Conservation (phyloP, 2,797 vertebrate genomes). For the Urosaurus nigricauda region DNA sequence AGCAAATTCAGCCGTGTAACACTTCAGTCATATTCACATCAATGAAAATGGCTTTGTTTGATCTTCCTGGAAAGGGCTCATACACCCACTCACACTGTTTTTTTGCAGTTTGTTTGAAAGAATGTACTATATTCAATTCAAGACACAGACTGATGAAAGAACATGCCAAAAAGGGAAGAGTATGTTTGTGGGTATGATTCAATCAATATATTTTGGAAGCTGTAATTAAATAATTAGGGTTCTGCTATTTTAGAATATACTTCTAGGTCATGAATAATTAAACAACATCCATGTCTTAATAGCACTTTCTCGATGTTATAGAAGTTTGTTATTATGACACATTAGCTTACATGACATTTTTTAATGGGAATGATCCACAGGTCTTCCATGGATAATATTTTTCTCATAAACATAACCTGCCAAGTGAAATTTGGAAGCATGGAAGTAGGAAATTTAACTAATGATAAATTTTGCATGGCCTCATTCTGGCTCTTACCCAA, state of each 20-base stretch:
- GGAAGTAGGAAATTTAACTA: background rate
- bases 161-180: background rate
- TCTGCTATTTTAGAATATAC: conserved; percentile 20
- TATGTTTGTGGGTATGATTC: background rate
- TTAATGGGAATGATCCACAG: background rate
- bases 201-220: background rate
- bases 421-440: background rate
- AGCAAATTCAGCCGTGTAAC: conserved; percentile 3
- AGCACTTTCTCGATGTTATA: background rate
- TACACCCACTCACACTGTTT: background rate
- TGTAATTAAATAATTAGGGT: background rate
- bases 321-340: background rate
- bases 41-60: conserved; percentile 15
- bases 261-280: background rate
- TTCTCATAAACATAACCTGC: background rate
- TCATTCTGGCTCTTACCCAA: background rate
- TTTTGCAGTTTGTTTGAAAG: background rate
- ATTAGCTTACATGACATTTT: background rate
- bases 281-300: background rate
- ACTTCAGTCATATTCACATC: conserved; percentile 20
- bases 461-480: background rate
- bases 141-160: background rate
- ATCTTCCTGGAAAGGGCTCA: conserved; percentile 10
- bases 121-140: background rate
- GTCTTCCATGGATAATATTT: background rate